Conservation (phyloP, 1,140 invertebrate species). For the Plectrocnemia conspersa region DNA sequence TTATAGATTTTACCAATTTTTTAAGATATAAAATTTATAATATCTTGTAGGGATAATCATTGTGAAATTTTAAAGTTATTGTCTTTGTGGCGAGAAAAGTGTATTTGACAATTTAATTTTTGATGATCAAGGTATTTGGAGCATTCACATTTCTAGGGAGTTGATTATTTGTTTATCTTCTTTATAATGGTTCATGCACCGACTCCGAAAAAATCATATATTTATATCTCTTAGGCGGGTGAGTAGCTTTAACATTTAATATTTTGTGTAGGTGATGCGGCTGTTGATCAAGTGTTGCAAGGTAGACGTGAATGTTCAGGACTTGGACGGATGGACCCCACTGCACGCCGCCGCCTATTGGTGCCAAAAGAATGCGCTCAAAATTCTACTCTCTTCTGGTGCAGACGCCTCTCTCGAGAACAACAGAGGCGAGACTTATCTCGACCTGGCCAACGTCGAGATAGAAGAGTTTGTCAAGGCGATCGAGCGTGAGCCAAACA, state of each 20-base stretch:
- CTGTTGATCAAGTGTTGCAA: slow-evolving; percentile 44
- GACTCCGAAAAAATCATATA: too few relatives aligned
- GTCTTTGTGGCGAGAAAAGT: too few relatives aligned
- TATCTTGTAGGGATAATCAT: too few relatives aligned
- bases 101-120: too few relatives aligned
- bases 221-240: too few relatives aligned
- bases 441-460: slow-evolving; percentile 10
- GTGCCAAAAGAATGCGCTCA: slow-evolving; percentile 93
- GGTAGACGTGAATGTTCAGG: slow-evolving; percentile 79
- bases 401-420: slow-evolving; percentile 61
- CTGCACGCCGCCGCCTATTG: slow-evolving; percentile 96
- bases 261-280: slow-evolving; percentile 41
- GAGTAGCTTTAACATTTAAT: neutral
- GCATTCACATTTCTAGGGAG: too few relatives aligned
- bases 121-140: too few relatives aligned
- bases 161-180: too few relatives aligned
- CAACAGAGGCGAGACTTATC: slow-evolving; percentile 7
- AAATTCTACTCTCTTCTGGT: slow-evolving; percentile 82
- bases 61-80: too few relatives aligned
- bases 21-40: too few relatives aligned
- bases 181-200: too few relatives aligned
- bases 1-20: too few relatives aligned
- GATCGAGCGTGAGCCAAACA: slow-evolving; percentile 10
- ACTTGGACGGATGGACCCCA: slow-evolving; percentile 97
- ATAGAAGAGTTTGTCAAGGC: slow-evolving; percentile 6